Conservation (phyloP, 2,888 invertebrate genomes). For the Rapana venosa region DNA sequence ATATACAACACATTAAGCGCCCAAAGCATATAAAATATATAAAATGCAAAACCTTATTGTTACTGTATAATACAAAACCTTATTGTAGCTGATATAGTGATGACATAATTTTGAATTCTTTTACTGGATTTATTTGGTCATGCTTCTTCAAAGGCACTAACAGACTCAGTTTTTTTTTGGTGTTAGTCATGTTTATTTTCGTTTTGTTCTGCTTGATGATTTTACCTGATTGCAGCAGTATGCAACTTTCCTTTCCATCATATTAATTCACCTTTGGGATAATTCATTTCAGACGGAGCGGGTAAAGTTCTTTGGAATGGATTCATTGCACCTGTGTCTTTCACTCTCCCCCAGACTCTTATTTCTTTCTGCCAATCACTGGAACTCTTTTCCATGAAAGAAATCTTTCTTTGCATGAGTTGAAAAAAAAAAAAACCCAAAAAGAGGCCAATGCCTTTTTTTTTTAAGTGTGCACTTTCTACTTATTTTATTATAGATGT, state of each 20-base stretch:
- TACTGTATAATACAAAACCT: too few relatives aligned
- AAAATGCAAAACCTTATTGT: too few relatives aligned
- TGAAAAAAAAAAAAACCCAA: background rate
- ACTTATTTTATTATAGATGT: background rate
- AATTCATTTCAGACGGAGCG: slow-evolving; percentile 29
- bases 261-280: slow-evolving; percentile 11
- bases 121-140: too few relatives aligned
- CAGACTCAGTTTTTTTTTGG: too few relatives aligned
- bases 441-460: background rate
- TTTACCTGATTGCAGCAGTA: too few relatives aligned
- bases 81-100: too few relatives aligned
- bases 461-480: background rate
- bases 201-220: too few relatives aligned
- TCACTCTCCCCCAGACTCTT: background rate
- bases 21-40: too few relatives aligned
- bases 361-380: background rate
- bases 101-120: too few relatives aligned
- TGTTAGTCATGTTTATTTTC: too few relatives aligned
- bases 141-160: too few relatives aligned
- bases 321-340: background rate
- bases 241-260: background rate
- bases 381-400: background rate
- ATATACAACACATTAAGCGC: too few relatives aligned
- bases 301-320: slow-evolving; percentile 29
- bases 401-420: background rate